phyloP scores from a whole-genome alignment of 92 coral and sea anemone species.

The Phymanthus crucifer region DNA sequence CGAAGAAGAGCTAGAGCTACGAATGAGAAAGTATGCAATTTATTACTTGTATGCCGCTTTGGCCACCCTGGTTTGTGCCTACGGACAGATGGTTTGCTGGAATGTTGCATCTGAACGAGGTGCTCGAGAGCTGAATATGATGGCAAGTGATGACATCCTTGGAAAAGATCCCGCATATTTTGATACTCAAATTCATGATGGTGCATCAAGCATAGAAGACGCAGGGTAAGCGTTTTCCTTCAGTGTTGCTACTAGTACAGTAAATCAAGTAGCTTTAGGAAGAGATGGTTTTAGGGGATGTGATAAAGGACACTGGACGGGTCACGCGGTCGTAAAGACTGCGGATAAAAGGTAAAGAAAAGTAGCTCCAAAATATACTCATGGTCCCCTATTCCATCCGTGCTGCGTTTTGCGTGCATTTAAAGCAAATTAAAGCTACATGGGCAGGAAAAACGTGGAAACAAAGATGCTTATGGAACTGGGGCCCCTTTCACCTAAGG shows the following conservation, averaged over 20 bases:
- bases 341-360: no score
- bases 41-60: constrained; percentile 86
- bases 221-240: constrained; percentile 31
- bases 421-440: no score
- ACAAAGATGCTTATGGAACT: no score
- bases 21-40: constrained; percentile 72
- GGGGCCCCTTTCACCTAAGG: no score
- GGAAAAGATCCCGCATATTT: constrained; percentile 50
- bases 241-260: background rate
- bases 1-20: constrained; percentile 53
- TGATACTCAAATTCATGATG: constrained; percentile 56
- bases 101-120: constrained; percentile 79
- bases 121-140: constrained; percentile 35
- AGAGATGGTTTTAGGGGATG: background rate
- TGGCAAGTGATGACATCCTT: constrained; percentile 41
- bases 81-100: constrained; percentile 87
- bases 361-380: no score
- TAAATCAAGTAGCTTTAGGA: no score
- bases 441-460: no score
- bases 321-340: no score
- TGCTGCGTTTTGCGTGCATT: no score
- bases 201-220: constrained; percentile 26
- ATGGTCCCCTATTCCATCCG: no score
- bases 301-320: no score
- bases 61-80: constrained; percentile 82